Base-by-base conservation (phyloP, 2,888 invertebrate species). In the Panzeria rudis region DNA sequence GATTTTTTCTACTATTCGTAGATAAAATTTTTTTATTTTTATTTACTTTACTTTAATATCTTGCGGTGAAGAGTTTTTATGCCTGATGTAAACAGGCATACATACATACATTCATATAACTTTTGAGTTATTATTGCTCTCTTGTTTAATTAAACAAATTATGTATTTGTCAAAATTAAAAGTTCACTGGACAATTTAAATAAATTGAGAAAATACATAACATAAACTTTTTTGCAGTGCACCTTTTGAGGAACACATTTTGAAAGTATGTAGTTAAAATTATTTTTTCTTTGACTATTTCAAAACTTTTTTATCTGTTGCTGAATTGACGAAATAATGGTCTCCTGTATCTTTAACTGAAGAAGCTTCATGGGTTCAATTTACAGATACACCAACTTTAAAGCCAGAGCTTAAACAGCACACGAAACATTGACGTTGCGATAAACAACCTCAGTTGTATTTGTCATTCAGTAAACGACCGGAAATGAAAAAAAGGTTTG, bases 401-500 rank as follows among this genome's bases (percentile, higher is more conserved):
- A 79, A 17, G 17, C 11, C 20, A 62, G 23, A 66, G 47, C 62
- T 35, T 20, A 17, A 84, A 38, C 38, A 61, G 35, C 52, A 77
- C 72, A 72, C 76, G 54, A 76, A 77, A 61, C 62, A 73, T 69
- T 77, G 61, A 73, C 68, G 54, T 44, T 44, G 44, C 29, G 41
- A 73, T 64, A 73, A 75, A 56, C 41, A 69, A 25, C 3, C 29
- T 29, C 20, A 29, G 35, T 56, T 54, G 6, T 66, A 61, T 47
- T 77, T 38, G 35, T 38, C 11, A 64, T 35, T 71, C 62, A 66
- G 71, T 76, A 80, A 82, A 83, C 87, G 85, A 84, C 87, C 87
- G 87, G 87, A 87, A 86, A 83, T 87, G 80, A 68, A 87, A 84
- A n/a, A 68, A 86, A 78, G 87, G 87, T 75, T 86, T 85, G 87